phyloP scores from a whole-genome alignment of 1,140 invertebrate genomes.

The Drosophila lini region DNA sequence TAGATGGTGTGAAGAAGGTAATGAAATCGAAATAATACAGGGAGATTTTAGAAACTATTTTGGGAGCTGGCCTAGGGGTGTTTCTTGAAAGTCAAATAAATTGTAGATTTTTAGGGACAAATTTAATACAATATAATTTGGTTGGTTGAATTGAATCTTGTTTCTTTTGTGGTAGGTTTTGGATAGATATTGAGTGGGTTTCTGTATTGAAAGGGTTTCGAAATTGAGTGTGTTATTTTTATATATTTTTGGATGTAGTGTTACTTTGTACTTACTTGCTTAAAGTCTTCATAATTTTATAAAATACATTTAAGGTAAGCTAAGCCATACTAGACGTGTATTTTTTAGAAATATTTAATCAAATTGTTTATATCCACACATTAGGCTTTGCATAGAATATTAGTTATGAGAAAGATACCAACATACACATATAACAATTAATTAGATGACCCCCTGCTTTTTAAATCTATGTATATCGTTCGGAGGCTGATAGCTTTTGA shows the following conservation, averaged over 20 bases:
- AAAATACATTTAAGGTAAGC: too few relatives aligned
- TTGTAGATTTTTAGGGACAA: neutral
- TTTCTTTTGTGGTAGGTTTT: neutral
- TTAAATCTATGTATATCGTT: neutral
- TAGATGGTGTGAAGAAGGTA: constrained; percentile 20
- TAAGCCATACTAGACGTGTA: too few relatives aligned
- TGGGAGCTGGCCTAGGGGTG: neutral
- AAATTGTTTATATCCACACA: too few relatives aligned
- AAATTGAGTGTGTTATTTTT: neutral
- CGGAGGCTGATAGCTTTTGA: neutral
- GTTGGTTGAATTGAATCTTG: neutral
- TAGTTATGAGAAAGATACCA: neutral
- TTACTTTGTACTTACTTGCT: too few relatives aligned
- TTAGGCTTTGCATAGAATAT: too few relatives aligned
- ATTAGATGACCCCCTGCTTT: neutral
- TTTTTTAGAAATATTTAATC: too few relatives aligned
- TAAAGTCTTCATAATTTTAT: too few relatives aligned
- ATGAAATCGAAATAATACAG: constrained; percentile 8
- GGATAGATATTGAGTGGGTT: neutral
- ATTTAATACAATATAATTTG: neutral
- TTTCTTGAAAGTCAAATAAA: neutral
- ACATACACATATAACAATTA: constrained; percentile 3
- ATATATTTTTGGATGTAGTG: too few relatives aligned
- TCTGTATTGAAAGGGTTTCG: neutral
- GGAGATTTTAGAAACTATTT: constrained; percentile 4